These are phyloP conservation scores for Pleuronectes platessa DNA, from an alignment of 2,113 vertebrate species.

Conservation along the genomic window DNA sequence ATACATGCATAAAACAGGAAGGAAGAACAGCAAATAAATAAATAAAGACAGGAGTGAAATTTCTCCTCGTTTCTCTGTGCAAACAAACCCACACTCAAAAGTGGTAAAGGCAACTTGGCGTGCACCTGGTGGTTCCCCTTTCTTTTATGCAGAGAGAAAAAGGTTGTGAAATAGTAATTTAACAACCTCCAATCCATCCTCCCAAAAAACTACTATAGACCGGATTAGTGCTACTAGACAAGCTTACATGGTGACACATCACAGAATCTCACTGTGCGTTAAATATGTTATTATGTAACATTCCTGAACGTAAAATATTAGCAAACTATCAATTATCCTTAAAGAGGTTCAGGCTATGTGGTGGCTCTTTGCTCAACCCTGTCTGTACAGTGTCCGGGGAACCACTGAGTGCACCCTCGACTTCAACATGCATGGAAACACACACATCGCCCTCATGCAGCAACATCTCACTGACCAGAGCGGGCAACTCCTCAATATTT, in stretches of 20 bases:
- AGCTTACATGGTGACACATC: background rate
- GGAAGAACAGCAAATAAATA: background rate
- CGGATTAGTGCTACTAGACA: too few relatives aligned
- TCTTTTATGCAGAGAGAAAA: background rate
- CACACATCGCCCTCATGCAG: constrained; percentile 43
- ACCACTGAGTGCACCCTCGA: constrained; percentile 38
- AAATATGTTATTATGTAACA: background rate
- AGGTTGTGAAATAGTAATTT: background rate
- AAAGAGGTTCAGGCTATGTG: too few relatives aligned
- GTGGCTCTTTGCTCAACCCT: too few relatives aligned
- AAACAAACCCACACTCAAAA: constrained; percentile 2
- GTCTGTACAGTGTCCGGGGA: constrained; percentile 10
- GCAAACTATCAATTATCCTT: too few relatives aligned
- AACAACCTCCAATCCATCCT: background rate
- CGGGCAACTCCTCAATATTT: constrained; percentile 98
- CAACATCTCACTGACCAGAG: constrained; percentile 92
- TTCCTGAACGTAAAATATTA: background rate
- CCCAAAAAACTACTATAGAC: too few relatives aligned
- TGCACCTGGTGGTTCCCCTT: constrained; percentile 46
- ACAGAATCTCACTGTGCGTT: background rate
- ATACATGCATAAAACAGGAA: constrained; percentile 8
- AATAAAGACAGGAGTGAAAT: constrained; percentile 1
- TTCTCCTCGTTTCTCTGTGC: constrained; percentile 12
- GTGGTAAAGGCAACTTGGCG: background rate
- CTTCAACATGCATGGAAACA: constrained; percentile 57